Evolutionary conservation across 2,888 invertebrate species (phyloP), one percentile per base, ranked within the genome.

Genomic region (Protophormia terraenovae): DNA sequence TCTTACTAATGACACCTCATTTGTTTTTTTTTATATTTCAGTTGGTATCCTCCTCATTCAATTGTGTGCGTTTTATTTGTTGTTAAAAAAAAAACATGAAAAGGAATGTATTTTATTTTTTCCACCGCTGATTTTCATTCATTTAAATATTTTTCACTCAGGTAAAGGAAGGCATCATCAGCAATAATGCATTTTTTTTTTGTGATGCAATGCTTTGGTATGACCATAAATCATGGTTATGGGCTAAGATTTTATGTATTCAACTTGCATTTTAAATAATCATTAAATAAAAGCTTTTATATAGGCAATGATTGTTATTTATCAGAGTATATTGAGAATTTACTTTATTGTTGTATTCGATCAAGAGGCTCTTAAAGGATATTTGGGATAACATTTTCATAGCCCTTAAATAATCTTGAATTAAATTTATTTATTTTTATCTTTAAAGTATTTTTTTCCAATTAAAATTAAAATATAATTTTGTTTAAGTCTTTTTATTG

Each of bases 1-100:
- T 80, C 72, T 72, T 73, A 79, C 79, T 73, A 80, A 73, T 80
- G 80, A 80, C 72, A 66, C 47, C 66, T 80, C 80, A 80, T 80
- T 80, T 80, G 66, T 72, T 80, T 79, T 47, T 58, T 24, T 55
- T 45, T 38, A 50, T 53, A 32, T 55, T 55, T 29, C 16, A 24
- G 38, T 64, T 53, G 47, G 19, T 14, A 29, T 27, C 32, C 32
- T 53, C 24, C 32, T 45, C 41, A 19, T 69, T 32, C 22, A 50
- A 12, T 19, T 58, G 19, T 35, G 16, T 10, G 24, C 12, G 14
- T 32, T 58, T 41, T 58, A 72, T 72, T 64, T 64, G n/a, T 24
- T 38, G n/a, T 64, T 64, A 12, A 35, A 38, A 38, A 45, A n/a
- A 62, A 27, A 38, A 32, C 41, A 12, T 0, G 47, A 60, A 47